These are phyloP conservation scores for Microcebus griseorufus DNA, from an alignment of 2,113 vertebrate genomes.

Conservation along the genomic window DNA sequence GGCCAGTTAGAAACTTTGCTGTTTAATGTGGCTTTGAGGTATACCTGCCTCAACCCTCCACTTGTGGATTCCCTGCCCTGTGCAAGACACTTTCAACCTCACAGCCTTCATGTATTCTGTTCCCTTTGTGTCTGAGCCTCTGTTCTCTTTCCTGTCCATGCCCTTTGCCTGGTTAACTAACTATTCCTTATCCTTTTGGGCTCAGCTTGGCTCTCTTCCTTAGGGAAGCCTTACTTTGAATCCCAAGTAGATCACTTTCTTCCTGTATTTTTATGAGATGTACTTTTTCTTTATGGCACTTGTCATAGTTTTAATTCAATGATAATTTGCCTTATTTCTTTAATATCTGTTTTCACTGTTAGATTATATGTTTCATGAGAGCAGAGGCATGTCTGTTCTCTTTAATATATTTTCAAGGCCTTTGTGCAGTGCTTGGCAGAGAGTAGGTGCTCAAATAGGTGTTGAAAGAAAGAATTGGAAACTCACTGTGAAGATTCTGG, in stretches of 20 bases:
- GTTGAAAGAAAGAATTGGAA: neutral
- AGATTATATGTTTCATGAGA: neutral
- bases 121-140: neutral
- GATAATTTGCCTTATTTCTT: constrained; percentile 17
- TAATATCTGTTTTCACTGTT: neutral
- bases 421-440: neutral
- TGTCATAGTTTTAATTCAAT: neutral
- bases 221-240: neutral
- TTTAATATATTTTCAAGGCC: neutral
- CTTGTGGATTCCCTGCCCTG: neutral
- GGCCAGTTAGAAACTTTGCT: neutral
- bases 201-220: neutral
- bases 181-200: neutral
- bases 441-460: neutral
- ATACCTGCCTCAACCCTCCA: neutral
- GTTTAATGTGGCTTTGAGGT: neutral
- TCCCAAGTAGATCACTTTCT: neutral
- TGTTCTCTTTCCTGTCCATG: neutral
- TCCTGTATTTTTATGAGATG: neutral
- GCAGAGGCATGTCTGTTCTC: neutral
- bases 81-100: neutral
- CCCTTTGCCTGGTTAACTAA: neutral
- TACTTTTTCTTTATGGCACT: neutral
- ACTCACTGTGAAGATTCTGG: neutral
- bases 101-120: rapidly evolving